Conservation (phyloP, 2,113 vertebrate species). For the Prolemur simus region DNA sequence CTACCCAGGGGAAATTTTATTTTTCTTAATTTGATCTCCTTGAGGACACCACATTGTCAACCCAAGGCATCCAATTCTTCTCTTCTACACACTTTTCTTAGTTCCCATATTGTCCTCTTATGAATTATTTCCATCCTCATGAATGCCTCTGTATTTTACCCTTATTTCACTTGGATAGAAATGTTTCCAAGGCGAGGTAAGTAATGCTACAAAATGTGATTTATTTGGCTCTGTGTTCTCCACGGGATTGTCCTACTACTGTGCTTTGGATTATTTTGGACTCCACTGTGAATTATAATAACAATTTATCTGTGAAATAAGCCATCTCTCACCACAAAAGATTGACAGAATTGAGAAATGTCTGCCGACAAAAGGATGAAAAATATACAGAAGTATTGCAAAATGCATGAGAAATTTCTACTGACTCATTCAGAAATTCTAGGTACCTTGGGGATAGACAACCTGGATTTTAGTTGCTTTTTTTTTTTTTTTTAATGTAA, state of each 20-base stretch:
- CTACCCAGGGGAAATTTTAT: neutral
- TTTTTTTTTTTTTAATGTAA: neutral
- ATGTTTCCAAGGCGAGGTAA: slow-evolving; percentile 23
- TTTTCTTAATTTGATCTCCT: slow-evolving; percentile 38
- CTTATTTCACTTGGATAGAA: slow-evolving; percentile 53
- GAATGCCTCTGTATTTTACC: slow-evolving; percentile 19
- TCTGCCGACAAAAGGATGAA: slow-evolving; percentile 55
- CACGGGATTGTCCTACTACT: slow-evolving; percentile 35
- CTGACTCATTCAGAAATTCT: slow-evolving; percentile 35
- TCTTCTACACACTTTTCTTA: neutral
- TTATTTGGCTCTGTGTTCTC: slow-evolving; percentile 44
- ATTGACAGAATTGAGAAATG: slow-evolving; percentile 62
- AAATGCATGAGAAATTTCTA: slow-evolving; percentile 48
- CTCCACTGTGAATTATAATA: slow-evolving; percentile 65
- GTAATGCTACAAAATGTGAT: slow-evolving; percentile 50
- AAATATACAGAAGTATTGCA: neutral
- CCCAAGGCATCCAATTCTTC: neutral
- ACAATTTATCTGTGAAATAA: slow-evolving; percentile 71
- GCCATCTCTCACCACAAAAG: slow-evolving; percentile 30
- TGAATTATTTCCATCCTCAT: neutral
- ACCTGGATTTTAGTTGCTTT: neutral
- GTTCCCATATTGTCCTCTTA: neutral
- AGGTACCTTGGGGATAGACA: neutral
- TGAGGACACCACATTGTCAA: neutral
- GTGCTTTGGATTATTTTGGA: slow-evolving; percentile 62